phyloP scores from a whole-genome alignment of 2,888 invertebrate genomes.

The Lordiphosa andalusiaca region DNA sequence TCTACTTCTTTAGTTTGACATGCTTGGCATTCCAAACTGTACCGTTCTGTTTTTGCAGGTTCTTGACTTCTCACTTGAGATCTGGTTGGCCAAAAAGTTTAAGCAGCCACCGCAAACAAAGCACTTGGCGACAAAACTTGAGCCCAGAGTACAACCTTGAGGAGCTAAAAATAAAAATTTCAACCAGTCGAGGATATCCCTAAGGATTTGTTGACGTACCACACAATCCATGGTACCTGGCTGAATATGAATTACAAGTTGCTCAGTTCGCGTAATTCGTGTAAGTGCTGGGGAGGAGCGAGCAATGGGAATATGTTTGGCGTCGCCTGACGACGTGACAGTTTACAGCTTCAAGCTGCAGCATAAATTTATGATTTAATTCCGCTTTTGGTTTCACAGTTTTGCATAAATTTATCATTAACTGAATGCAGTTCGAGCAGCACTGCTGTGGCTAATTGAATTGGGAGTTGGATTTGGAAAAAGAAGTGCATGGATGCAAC shows the following conservation, averaged over 20 bases:
- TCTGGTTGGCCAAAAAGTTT: conserved; percentile 7
- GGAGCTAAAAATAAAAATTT: conserved; percentile 29
- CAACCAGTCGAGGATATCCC: conserved; percentile 22
- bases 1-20: no score
- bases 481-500: conserved; percentile 21
- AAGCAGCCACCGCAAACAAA: background rate
- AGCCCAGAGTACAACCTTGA: conserved; percentile 27
- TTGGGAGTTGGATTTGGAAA: background rate
- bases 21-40: background rate
- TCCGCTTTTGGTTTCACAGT: conserved; percentile 12
- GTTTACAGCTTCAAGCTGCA: conserved; percentile 47
- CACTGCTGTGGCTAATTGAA: background rate
- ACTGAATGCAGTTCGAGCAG: conserved; percentile 25
- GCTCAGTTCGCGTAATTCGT: conserved; percentile 61
- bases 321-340: conserved; percentile 24
- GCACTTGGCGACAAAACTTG: conserved; percentile 10
- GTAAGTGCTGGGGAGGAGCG: conserved; percentile 40
- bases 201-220: conserved; percentile 50
- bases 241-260: conserved; percentile 71
- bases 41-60: conserved; percentile 5
- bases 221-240: conserved; percentile 1
- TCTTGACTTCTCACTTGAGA: conserved; percentile 6
- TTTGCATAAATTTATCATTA: conserved; percentile 47
- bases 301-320: no score
- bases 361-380: conserved; percentile 67